phyloP scores from a whole-genome alignment of 2,797 vertebrate species.

The Cynopterus sphinx region DNA sequence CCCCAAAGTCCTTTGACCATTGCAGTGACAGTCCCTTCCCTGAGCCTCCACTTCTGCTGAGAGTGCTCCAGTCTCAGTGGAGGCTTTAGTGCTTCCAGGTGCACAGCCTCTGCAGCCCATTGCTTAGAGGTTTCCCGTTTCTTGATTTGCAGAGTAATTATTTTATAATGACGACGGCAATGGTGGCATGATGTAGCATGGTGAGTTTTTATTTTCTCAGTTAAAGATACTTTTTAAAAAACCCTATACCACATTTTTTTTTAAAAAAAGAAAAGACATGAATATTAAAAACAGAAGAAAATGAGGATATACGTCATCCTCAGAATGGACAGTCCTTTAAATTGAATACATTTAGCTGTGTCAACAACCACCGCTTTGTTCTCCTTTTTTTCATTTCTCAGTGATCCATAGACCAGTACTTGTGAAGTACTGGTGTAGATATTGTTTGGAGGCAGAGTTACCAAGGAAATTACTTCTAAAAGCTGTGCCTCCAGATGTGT shows the following conservation, averaged over 20 bases:
- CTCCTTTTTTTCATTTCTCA: conserved; percentile 30
- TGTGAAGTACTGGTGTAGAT: conserved; percentile 9
- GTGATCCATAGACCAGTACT: conserved; percentile 17
- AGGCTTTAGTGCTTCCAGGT: background rate
- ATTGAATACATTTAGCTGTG: background rate
- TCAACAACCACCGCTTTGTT: background rate
- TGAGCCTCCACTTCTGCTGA: background rate
- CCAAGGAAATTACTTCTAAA: conserved; percentile 41
- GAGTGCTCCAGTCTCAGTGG: background rate
- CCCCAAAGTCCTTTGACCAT: background rate
- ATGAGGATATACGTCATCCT: background rate
- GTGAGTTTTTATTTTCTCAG: conserved; percentile 14
- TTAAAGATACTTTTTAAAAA: background rate
- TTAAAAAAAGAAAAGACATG: background rate
- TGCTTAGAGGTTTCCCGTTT: background rate
- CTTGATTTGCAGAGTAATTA: background rate
- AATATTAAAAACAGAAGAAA: background rate
- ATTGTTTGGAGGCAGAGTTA: background rate
- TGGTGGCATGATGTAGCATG: background rate
- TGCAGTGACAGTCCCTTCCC: background rate
- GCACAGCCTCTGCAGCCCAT: background rate
- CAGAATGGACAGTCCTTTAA: background rate
- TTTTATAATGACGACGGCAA: background rate
- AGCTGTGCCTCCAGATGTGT: background rate
- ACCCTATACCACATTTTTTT: background rate